A percentile compares a stretch with the other conserved stretches of the same genome.
These are phyloP conservation scores for Rhamphomyia laevipes DNA, from an alignment of 2,888 invertebrate genomes.

Conservation along the genomic window DNA sequence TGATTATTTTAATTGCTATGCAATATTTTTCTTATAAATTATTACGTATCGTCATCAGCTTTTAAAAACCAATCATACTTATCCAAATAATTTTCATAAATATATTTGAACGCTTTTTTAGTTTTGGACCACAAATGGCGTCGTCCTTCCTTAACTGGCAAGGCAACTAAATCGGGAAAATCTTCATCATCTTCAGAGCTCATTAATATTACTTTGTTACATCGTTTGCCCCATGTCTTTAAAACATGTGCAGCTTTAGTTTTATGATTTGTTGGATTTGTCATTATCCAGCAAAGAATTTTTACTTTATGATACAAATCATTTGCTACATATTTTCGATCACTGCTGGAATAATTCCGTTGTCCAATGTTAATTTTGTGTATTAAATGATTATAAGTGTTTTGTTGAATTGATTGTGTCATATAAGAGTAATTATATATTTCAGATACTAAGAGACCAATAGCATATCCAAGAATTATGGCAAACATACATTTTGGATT, in stretches of 20 bases:
- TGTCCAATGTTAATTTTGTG: no score
- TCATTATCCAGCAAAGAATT: constrained; percentile 96
- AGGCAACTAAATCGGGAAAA: constrained; percentile 66
- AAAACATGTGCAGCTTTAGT: constrained; percentile 86
- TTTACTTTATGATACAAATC: constrained; percentile 63
- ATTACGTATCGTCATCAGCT: constrained; percentile 94
- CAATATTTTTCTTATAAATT: background rate
- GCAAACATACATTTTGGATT: no score
- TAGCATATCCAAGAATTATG: no score
- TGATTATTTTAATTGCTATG: no score
- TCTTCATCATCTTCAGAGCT: constrained; percentile 59
- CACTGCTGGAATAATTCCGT: no score
- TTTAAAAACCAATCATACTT: constrained; percentile 96
- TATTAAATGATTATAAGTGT: no score
- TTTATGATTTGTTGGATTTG: constrained; percentile 79
- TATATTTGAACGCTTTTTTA: constrained; percentile 82
- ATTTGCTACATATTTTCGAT: no score
- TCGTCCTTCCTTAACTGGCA: constrained; percentile 82
- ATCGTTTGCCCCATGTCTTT: constrained; percentile 90
- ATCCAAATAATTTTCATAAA: constrained; percentile 70
- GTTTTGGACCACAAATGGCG: constrained; percentile 95
- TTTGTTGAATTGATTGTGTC: no score
- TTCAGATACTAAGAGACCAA: no score
- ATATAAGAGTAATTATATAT: no score
- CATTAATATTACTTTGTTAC: constrained; percentile 80